Percentiles rank a stretch among this genome's conserved stretches.
Conservation (phyloP, 2,888 invertebrate species). For the Tenthredo distinguenda region DNA sequence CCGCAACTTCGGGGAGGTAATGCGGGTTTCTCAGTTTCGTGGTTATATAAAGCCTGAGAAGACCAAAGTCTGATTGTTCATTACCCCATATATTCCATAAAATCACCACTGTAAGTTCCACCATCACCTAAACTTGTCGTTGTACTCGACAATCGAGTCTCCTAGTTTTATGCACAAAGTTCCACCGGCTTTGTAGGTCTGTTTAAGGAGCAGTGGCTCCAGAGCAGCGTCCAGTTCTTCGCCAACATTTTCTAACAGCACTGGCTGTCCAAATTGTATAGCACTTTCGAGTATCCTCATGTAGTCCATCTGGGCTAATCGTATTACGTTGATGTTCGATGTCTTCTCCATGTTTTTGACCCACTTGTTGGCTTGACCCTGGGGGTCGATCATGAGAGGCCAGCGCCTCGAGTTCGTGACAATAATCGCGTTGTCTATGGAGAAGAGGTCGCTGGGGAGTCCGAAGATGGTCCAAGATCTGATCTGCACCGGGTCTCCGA, state of each 20-base stretch:
- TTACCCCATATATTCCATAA: conserved; percentile 19
- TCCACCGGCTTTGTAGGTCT: conserved; percentile 94
- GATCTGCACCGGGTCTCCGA: conserved; percentile 94
- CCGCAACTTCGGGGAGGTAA: conserved; percentile 95
- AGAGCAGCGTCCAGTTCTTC: conserved; percentile 96
- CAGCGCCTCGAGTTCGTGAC: conserved; percentile 93
- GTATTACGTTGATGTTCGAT: conserved; percentile 88
- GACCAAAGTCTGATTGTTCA: conserved; percentile 30
- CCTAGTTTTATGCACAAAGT: conserved; percentile 93
- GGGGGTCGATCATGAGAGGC: conserved; percentile 97
- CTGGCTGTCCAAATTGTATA: conserved; percentile 92
- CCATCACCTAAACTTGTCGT: conserved; percentile 87
- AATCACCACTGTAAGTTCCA: not conserved
- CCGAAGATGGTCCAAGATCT: conserved; percentile 96
- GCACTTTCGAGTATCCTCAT: conserved; percentile 91
- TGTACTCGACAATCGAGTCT: conserved; percentile 94
- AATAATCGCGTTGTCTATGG: conserved; percentile 95
- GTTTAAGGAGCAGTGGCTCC: conserved; percentile 92
- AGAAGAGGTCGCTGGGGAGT: conserved; percentile 93
- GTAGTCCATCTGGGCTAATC: conserved; percentile 90
- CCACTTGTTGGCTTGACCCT: conserved; percentile 97
- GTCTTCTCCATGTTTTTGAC: conserved; percentile 95
- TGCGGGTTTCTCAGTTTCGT: conserved; percentile 96
- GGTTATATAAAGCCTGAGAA: conserved; percentile 91
- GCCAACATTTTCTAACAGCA: conserved; percentile 93